Percentiles rank a stretch among this genome's conserved stretches.
Evolutionary conservation across 1,140 invertebrate genomes (phyloP).

Genomic region (Habropoda laboriosa): DNA sequence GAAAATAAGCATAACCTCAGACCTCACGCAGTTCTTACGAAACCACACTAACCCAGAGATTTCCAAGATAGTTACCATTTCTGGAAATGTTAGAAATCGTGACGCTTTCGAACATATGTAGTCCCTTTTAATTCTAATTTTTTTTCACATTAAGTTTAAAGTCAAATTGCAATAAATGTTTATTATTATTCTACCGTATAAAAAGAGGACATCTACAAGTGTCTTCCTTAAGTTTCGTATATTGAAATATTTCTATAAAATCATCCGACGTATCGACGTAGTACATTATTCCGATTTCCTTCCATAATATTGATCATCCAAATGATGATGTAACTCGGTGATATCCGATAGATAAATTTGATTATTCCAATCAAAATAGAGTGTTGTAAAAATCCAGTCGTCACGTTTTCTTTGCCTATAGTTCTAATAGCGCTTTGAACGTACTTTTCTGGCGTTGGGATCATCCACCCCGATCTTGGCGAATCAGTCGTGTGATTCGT

Average conservation of each 20-base stretch:
- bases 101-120: too few species aligned
- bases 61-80: too few species aligned
- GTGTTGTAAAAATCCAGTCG: slow-evolving; percentile 83
- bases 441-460: slow-evolving; percentile 83
- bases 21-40: too few species aligned
- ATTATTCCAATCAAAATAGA: slow-evolving; percentile 76
- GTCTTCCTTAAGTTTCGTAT: neutral
- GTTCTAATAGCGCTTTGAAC: slow-evolving; percentile 84
- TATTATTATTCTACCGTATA: neutral
- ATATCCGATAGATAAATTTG: slow-evolving; percentile 62
- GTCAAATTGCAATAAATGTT: neutral
- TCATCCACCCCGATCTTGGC: slow-evolving; percentile 81
- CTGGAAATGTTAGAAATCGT: too few species aligned
- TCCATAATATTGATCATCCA: slow-evolving; percentile 71
- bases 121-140: too few species aligned
- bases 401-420: slow-evolving; percentile 82
- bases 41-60: too few species aligned
- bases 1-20: too few species aligned
- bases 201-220: neutral
- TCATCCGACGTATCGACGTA: slow-evolving; percentile 69
- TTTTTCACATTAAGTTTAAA: neutral
- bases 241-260: slow-evolving; percentile 30
- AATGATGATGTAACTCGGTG: slow-evolving; percentile 55
- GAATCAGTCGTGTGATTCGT: slow-evolving; percentile 86
- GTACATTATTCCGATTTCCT: slow-evolving; percentile 63